phyloP scores from a whole-genome alignment of 1,140 invertebrate genomes.

The Cephus cinctus region DNA sequence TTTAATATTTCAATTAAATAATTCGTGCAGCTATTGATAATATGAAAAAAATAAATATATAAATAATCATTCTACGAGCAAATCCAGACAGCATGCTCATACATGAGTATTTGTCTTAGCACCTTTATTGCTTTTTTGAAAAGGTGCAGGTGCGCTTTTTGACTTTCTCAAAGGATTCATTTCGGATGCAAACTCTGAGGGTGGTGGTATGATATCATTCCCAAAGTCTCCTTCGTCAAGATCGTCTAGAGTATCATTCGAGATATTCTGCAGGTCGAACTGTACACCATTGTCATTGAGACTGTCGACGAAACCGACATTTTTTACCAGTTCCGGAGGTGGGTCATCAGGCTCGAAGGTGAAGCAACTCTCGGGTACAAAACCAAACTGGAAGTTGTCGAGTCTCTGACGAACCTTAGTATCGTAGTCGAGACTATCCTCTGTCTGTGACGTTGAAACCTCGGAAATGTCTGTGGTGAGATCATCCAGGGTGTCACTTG shows the following conservation, averaged over 20 bases:
- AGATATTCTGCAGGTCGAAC: conserved; percentile 20
- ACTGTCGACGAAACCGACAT: conserved; percentile 12
- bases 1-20: too few relatives aligned
- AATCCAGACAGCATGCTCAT: too few relatives aligned
- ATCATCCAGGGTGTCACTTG: not conserved
- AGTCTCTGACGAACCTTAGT: not conserved
- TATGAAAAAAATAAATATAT: too few relatives aligned
- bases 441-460: not conserved
- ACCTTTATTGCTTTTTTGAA: conserved; percentile 43
- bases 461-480: not conserved
- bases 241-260: conserved; percentile 19
- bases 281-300: conserved; percentile 19
- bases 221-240: conserved; percentile 24
- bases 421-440: conserved; percentile 1
- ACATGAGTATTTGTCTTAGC: too few relatives aligned
- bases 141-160: conserved; percentile 48
- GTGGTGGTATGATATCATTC: conserved; percentile 31
- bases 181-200: conserved; percentile 32
- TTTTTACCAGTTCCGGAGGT: not conserved
- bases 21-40: too few relatives aligned
- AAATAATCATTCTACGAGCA: too few relatives aligned
- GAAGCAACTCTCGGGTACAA: not conserved
- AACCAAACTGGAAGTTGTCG: conserved; percentile 1
- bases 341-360: not conserved
- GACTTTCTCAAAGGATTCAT: conserved; percentile 49